Base-by-base conservation (phyloP, 2,113 vertebrate genomes). In the Haemorhous mexicanus region DNA sequence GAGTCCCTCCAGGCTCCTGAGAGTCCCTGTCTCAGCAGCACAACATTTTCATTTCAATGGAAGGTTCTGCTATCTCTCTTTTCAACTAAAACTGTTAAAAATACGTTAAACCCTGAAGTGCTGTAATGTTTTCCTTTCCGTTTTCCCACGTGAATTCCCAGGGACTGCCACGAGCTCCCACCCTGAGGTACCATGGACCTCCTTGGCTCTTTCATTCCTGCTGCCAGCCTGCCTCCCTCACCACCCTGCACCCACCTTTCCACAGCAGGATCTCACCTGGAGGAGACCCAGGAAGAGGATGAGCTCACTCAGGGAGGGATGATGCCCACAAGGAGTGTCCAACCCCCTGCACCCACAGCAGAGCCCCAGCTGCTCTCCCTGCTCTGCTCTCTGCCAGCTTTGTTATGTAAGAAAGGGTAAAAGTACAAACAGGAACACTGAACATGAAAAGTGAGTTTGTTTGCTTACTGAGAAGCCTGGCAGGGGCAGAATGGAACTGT, bases 381-480 rank as follows among this genome's bases (percentile, higher is more conserved):
- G 13, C 28, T 8, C 61, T 33, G 77, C 76, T 52, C 68, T 32
- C 33, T 53, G 87, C 83, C 90, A 67, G 44, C 11, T 35, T 52
- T 6, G 15, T 94, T 70, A 22, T 46, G 87, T 84, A 89, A 85
- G 66, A 23, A n/a, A 56, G 78, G 64, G 41, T 49, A 49, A 61
- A 92, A 96, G 84, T 79, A 77, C 90, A 77, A 84, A 68, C 32
- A 18, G n/a, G 76, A 81, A 12, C 82, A 32, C 50, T 39, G 41
- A 92, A 81, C 78, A 32, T 55, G 64, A 76, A 64, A 87, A 89
- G 80, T 32, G 83, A 75, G 55, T 93, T 83, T 73, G 84, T 95
- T 97, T 95, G 61, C 88, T 85, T 58, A 16, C 82, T 32, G 61
- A 77, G 76, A 86, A 95, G 56, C 69, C 74, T 66, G 62, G 79